A percentile compares a stretch with the other conserved stretches of the same genome.
Evolutionary conservation across 2,797 vertebrate genomes (phyloP).

Genomic region (Aythya fuligula): DNA sequence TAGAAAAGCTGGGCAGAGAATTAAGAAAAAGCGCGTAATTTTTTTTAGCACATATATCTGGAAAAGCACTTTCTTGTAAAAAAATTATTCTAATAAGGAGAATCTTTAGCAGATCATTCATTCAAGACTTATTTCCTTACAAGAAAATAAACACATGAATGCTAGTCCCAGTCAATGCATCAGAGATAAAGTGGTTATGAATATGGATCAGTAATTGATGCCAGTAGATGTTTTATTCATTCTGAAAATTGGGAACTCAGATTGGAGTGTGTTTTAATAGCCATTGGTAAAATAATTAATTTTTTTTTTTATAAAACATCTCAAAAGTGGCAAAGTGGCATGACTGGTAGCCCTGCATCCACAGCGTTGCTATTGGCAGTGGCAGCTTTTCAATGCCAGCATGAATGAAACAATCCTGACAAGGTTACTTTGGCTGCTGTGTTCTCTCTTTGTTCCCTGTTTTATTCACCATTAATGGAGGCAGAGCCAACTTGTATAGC

Average conservation of each 20-base stretch:
- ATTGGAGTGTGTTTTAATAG: not conserved
- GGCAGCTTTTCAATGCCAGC: not conserved
- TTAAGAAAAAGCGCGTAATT: not conserved
- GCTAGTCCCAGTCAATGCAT: not conserved
- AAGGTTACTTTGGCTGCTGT: not conserved
- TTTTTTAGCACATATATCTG: conserved; percentile 12
- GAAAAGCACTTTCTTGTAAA: conserved; percentile 28
- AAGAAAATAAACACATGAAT: not conserved
- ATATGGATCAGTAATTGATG: not conserved
- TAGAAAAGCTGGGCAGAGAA: conserved; percentile 14
- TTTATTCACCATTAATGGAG: not conserved
- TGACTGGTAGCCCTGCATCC: not conserved
- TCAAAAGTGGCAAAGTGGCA: not conserved
- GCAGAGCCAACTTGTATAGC: not conserved
- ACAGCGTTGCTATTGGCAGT: not conserved
- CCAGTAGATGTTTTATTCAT: not conserved
- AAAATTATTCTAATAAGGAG: not conserved
- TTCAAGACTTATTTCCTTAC: not conserved
- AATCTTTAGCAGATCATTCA: not conserved
- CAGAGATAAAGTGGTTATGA: not conserved
- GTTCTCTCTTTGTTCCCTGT: not conserved
- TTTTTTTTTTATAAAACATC: not conserved
- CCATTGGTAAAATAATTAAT: not conserved
- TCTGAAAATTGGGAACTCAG: not conserved
- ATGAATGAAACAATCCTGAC: not conserved